A percentile compares a stretch with the other conserved stretches of the same genome.
These are phyloP conservation scores for Cryptophagus acutangulus DNA, from an alignment of 2,888 invertebrate genomes.

Conservation along the genomic window DNA sequence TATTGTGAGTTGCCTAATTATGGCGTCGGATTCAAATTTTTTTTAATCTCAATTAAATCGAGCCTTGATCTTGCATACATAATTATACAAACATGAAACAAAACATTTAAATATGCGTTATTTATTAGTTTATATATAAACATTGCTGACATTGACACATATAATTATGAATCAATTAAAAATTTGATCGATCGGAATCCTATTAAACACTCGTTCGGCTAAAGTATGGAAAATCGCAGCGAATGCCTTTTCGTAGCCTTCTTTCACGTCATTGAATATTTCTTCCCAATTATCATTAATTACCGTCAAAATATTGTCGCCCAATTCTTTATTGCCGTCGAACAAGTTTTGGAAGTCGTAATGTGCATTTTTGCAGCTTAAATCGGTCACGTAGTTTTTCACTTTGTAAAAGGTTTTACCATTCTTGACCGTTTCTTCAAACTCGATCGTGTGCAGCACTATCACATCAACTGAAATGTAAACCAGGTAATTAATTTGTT, in stretches of 20 bases:
- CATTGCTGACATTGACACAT: too few relatives aligned
- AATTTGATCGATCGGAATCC: conserved; percentile 13
- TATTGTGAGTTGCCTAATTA: too few relatives aligned
- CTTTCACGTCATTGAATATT: conserved; percentile 24
- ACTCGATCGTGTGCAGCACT: conserved; percentile 11
- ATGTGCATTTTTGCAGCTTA: conserved; percentile 11
- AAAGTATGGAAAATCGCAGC: conserved; percentile 14
- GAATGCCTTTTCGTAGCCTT: conserved; percentile 22
- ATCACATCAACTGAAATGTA: too few relatives aligned
- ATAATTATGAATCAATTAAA: conserved; percentile 2
- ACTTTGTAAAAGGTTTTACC: conserved; percentile 12
- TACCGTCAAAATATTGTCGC: conserved; percentile 22
- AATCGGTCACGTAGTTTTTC: conserved; percentile 10
- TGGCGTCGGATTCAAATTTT: too few relatives aligned
- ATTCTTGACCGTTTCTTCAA: conserved; percentile 17
- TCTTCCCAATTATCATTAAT: conserved; percentile 30
- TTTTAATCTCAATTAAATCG: too few relatives aligned
- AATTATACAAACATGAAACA: too few relatives aligned
- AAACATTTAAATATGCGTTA: too few relatives aligned
- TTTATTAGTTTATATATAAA: too few relatives aligned
- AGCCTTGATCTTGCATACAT: too few relatives aligned
- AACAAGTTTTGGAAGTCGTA: conserved; percentile 28
- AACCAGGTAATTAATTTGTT: too few relatives aligned
- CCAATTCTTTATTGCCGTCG: conserved; percentile 26
- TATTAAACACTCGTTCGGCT: conserved; percentile 15